phyloP scores from a whole-genome alignment of 2,797 vertebrate species.

The Hoplostethus mediterraneus region DNA sequence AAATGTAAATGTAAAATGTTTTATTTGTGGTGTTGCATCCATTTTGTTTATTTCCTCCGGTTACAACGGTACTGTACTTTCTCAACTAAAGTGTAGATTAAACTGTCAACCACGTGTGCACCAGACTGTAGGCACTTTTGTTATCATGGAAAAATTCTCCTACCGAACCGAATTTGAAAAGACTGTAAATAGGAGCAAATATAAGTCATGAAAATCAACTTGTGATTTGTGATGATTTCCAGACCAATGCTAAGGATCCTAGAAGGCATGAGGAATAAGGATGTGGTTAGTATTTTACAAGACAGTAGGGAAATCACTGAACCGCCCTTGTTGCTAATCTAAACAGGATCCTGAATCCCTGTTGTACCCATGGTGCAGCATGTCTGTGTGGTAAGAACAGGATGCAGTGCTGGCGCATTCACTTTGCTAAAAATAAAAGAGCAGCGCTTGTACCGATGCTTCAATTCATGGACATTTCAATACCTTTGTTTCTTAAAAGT shows the following conservation, averaged over 20 bases:
- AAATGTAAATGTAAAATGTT: conserved; percentile 32
- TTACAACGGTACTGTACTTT: conserved; percentile 22
- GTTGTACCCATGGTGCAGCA: conserved; percentile 66
- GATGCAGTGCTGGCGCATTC: conserved; percentile 43
- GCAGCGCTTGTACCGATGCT: background rate
- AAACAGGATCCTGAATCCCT: conserved; percentile 69
- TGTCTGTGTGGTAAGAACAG: conserved; percentile 54
- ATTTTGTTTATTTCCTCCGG: conserved; percentile 23
- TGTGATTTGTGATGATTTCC: conserved; percentile 19
- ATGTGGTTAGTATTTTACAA: conserved; percentile 65
- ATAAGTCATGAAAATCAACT: background rate
- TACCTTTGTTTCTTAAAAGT: conserved; percentile 1
- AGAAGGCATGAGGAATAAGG: conserved; percentile 36
- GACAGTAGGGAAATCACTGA: conserved; percentile 40
- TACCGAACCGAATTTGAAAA: conserved; percentile 1
- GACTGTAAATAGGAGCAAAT: background rate
- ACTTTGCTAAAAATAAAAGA: conserved; percentile 48
- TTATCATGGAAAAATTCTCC: conserved; percentile 19
- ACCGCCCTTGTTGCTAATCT: conserved; percentile 50
- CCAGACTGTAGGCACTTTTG: background rate
- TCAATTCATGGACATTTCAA: conserved; percentile 1
- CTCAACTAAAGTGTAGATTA: conserved; percentile 1
- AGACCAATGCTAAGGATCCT: conserved; percentile 18
- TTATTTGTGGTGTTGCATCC: conserved; percentile 38
- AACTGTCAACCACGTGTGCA: conserved; percentile 4